These are phyloP conservation scores for Piscicola geometra DNA, from an alignment of 2,888 invertebrate genomes.

Conservation along the genomic window DNA sequence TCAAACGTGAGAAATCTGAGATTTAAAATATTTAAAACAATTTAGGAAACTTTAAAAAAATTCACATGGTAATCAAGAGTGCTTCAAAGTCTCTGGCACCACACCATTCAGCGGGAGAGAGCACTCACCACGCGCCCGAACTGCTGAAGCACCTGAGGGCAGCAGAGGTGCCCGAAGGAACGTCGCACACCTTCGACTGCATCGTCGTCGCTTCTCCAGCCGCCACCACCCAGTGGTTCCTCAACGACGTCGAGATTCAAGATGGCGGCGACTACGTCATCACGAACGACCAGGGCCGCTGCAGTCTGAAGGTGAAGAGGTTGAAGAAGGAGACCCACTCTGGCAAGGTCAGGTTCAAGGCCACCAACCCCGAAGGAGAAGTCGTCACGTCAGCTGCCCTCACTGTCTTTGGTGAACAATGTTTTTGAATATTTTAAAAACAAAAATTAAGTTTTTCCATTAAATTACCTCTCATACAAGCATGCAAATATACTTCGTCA, in stretches of 20 bases:
- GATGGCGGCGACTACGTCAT: constrained; percentile 63
- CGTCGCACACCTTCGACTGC: constrained; percentile 54
- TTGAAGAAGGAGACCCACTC: constrained; percentile 64
- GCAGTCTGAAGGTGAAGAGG: constrained; percentile 68
- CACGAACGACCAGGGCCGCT: constrained; percentile 76
- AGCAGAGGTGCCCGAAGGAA: constrained; percentile 52
- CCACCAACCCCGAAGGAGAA: constrained; percentile 52
- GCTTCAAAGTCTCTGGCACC: background rate
- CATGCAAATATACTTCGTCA: too few relatives aligned
- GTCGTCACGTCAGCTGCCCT: constrained; percentile 49
- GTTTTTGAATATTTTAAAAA: too few relatives aligned
- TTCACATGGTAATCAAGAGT: too few relatives aligned
- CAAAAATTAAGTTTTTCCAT: too few relatives aligned
- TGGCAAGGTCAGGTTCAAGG: constrained; percentile 58
- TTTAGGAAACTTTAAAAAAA: too few relatives aligned
- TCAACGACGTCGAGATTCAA: constrained; percentile 53
- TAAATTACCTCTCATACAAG: too few relatives aligned
- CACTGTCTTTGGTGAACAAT: constrained; percentile 65
- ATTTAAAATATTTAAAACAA: too few relatives aligned
- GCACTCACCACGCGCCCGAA: constrained; percentile 48
- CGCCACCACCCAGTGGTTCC: constrained; percentile 54
- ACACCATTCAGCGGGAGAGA: background rate
- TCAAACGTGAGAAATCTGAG: too few relatives aligned
- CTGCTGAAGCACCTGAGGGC: constrained; percentile 54
- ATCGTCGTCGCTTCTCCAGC: constrained; percentile 54